Conservation (phyloP, 2,113 vertebrate species). For the Macaca nemestrina region DNA sequence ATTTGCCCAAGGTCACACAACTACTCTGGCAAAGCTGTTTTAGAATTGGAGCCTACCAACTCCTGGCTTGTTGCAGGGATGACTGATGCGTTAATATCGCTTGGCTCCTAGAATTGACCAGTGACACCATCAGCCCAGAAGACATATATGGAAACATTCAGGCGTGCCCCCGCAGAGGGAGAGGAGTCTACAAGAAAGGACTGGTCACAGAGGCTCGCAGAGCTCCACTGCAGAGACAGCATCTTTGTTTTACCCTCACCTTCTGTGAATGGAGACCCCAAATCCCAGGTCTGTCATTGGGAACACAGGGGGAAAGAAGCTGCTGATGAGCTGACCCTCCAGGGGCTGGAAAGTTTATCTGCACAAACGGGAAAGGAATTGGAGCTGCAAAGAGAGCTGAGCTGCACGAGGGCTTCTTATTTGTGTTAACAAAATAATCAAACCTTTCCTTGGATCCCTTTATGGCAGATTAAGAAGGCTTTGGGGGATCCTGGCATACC, state of each 20-base stretch:
- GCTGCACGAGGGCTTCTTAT: conserved; percentile 46
- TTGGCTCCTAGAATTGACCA: neutral
- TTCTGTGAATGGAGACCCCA: neutral
- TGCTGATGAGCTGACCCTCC: conserved; percentile 54
- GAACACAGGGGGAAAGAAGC: conserved; percentile 49
- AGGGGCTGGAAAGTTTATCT: conserved; percentile 65
- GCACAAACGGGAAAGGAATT: conserved; percentile 56
- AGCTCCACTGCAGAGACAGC: neutral
- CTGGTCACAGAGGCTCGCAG: neutral
- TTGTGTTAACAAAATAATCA: conserved; percentile 76
- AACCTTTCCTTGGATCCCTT: conserved; percentile 73
- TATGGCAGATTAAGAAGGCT: conserved; percentile 74
- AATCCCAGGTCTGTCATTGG: conserved; percentile 20
- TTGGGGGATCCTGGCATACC: conserved; percentile 70
- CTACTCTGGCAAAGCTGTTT: neutral
- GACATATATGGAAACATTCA: neutral
- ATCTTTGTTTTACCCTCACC: neutral
- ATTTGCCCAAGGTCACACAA: neutral
- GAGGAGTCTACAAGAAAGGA: neutral
- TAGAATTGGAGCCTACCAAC: neutral
- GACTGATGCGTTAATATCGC: rapidly evolving
- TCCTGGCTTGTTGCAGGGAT: neutral
- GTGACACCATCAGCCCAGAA: neutral
- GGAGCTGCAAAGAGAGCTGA: conserved; percentile 29
- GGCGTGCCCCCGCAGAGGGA: neutral